These are phyloP conservation scores for Zaprionus lachaisei DNA, from an alignment of 1,140 invertebrate species.

Conservation along the genomic window DNA sequence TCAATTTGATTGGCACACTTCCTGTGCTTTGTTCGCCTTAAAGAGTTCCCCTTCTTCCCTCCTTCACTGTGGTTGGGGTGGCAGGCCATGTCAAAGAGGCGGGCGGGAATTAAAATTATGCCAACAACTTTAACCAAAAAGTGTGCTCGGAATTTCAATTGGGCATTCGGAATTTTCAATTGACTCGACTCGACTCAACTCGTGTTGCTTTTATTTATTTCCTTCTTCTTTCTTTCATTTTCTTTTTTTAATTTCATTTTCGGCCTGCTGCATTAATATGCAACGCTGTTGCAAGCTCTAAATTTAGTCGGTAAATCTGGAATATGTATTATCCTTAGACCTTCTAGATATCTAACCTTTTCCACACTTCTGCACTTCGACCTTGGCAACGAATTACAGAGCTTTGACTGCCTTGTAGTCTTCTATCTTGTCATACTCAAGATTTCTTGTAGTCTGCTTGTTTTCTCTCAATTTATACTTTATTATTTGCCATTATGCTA, in stretches of 20 bases:
- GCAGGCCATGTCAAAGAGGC: neutral
- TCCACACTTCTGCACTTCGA: neutral
- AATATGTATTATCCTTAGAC: neutral
- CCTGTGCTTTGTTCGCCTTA: slow-evolving; percentile 17
- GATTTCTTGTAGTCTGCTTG: neutral
- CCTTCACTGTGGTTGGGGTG: neutral
- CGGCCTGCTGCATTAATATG: slow-evolving; percentile 30
- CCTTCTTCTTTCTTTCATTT: slow-evolving; percentile 40
- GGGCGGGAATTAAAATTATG: slow-evolving; percentile 68
- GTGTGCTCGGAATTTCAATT: slow-evolving; percentile 64
- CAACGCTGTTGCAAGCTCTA: neutral
- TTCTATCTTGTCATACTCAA: neutral
- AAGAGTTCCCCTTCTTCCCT: neutral
- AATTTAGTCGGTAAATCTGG: neutral
- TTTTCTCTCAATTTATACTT: neutral
- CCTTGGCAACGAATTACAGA: neutral
- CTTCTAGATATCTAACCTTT: too few relatives aligned
- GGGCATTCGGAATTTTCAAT: slow-evolving; percentile 36
- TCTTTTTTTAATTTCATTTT: slow-evolving; percentile 57
- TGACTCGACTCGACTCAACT: slow-evolving; percentile 32
- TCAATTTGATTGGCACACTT: slow-evolving; percentile 72
- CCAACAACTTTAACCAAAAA: slow-evolving; percentile 74
- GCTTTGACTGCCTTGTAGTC: neutral
- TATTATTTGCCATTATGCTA: neutral
- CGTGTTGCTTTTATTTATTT: slow-evolving; percentile 38